These are phyloP conservation scores for Plecturocebus donacophilus DNA, from an alignment of 2,113 vertebrate species.

Conservation along the genomic window DNA sequence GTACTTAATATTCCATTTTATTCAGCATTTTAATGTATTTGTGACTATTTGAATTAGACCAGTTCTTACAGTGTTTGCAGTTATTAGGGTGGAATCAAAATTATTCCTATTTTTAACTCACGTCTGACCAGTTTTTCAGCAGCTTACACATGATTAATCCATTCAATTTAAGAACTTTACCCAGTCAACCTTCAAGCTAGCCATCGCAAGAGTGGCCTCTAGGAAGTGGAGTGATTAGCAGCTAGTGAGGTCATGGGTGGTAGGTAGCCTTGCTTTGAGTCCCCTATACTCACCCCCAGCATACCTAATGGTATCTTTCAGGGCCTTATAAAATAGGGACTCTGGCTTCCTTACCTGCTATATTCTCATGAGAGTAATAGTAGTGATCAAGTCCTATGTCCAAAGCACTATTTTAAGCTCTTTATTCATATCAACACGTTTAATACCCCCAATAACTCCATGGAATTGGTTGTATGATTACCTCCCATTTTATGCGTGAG, in stretches of 20 bases:
- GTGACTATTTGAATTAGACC: not conserved
- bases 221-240: not conserved
- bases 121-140: not conserved
- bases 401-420: constrained; percentile 18
- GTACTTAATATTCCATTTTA: not conserved
- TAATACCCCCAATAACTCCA: not conserved
- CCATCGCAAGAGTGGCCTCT: not conserved
- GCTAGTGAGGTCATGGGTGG: not conserved
- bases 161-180: not conserved
- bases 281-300: not conserved
- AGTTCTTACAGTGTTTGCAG: not conserved
- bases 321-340: not conserved
- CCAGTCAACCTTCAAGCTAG: not conserved
- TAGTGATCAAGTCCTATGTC: not conserved
- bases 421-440: constrained; percentile 34
- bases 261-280: not conserved
- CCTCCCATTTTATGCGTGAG: not conserved
- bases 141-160: not conserved
- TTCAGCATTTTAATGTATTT: not conserved
- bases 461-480: constrained; percentile 29
- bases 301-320: not conserved
- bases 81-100: not conserved
- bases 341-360: not conserved
- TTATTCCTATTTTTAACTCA: not conserved
- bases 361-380: not conserved